Percentiles rank a stretch among this genome's conserved stretches.
phyloP scores from a whole-genome alignment of 2,113 vertebrate species.

The Aleadryas rufinucha region DNA sequence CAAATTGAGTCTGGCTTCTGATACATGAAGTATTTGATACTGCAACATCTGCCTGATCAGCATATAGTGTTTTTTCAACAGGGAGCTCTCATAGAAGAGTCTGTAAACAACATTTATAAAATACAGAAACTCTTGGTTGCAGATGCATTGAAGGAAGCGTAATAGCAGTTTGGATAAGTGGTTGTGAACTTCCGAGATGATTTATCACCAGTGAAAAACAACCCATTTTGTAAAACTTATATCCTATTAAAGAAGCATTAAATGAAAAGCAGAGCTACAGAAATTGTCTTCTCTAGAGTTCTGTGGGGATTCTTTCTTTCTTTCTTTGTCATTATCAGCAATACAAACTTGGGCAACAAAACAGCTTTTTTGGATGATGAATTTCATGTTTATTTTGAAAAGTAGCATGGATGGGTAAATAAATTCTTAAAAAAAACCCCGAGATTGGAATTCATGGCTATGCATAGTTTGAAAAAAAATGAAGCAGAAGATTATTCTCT shows the following conservation, averaged over 20 bases:
- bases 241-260: neutral
- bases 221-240: neutral
- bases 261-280: neutral
- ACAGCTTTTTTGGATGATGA: neutral
- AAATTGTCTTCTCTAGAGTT: neutral
- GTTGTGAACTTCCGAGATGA: neutral
- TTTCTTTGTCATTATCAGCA: neutral
- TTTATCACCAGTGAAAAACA: neutral
- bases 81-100: neutral
- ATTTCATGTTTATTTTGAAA: constrained; percentile 18
- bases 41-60: neutral
- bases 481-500: constrained; percentile 20
- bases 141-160: neutral
- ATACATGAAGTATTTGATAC: neutral
- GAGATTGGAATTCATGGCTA: neutral
- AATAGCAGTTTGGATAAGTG: neutral
- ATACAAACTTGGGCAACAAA: neutral
- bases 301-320: neutral
- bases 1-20: neutral
- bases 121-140: neutral
- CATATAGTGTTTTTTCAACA: neutral
- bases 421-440: neutral
- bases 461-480: neutral
- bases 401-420: neutral
- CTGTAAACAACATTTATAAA: constrained; percentile 9